Conservation (phyloP, 2,113 vertebrate genomes). For the Neogobius melanostomus region DNA sequence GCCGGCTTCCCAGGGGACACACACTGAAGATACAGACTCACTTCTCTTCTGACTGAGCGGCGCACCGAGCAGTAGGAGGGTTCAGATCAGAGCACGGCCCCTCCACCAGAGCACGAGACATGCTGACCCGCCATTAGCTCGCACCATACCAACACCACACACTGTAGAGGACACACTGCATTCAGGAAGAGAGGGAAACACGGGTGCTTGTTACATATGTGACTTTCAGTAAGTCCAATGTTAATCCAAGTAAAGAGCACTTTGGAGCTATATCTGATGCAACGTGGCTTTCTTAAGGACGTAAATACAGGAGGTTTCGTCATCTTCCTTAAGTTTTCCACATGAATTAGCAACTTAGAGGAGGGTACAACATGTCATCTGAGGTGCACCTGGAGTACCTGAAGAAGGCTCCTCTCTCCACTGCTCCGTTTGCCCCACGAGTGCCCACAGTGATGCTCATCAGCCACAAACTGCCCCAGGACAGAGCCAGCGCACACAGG, state of each 20-base stretch:
- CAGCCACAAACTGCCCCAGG: constrained; percentile 57
- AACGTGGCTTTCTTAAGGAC: neutral
- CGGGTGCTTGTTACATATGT: neutral
- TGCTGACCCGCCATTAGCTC: constrained; percentile 61
- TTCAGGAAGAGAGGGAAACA: constrained; percentile 16
- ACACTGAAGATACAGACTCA: constrained; percentile 35
- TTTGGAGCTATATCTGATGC: neutral
- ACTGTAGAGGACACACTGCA: constrained; percentile 17
- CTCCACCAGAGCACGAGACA: constrained; percentile 61
- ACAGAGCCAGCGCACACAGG: constrained; percentile 40
- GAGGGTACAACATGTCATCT: constrained; percentile 55
- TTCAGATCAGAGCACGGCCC: constrained; percentile 64
- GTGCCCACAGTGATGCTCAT: constrained; percentile 74
- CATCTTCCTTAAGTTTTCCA: neutral
- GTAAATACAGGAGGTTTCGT: neutral
- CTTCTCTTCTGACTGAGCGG: constrained; percentile 53
- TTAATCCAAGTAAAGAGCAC: neutral
- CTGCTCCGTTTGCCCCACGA: constrained; percentile 23
- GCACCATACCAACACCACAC: constrained; percentile 39
- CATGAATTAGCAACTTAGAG: constrained; percentile 3
- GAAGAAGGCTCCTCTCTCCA: constrained; percentile 36
- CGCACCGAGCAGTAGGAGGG: constrained; percentile 62
- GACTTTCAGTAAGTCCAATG: neutral
- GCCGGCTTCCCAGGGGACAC: constrained; percentile 71
- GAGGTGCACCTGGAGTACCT: constrained; percentile 58